Base-by-base conservation (phyloP, 2,797 vertebrate genomes). In the Pipistrellus pygmaeus region DNA sequence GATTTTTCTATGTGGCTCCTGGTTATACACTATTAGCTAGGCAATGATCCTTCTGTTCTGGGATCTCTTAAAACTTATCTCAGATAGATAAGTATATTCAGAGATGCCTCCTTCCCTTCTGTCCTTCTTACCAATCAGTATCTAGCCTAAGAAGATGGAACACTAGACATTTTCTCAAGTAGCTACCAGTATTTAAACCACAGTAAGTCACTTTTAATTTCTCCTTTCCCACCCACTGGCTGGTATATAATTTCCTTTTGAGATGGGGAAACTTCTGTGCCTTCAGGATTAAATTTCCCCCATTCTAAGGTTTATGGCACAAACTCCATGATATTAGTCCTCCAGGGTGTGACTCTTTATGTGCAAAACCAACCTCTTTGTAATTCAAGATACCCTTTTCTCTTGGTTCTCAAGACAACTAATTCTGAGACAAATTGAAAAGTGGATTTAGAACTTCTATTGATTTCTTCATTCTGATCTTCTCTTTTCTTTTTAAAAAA, bases 401-500 rank as follows among this genome's bases (percentile, higher is more conserved):
- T 84, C 13, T 84, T 96, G 66, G 25, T 41, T 95, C 92, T 91
- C 30, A 90, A 72, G 76, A 35, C 38, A 89, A 69, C 25, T 75
- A 55, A 23, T 5, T 93, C 57, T 25, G 77, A 87, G 55, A 84
- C 23, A 75, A 71, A 41, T 23, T 75, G 53, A n/a, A 69, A 82
- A 83, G 32, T 38, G 77, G 30, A 7, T 25, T 90, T 23, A 35
- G 60, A 60, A 35, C 20, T 21, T 84, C 46, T 84, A 57, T 51
- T 87, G 38, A 88, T 23, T 46, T 82, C 13, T 78, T 75, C 10
- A 35, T 73, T 72, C 23, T 38, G 38, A 71, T 32, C 9, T 69
- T 84, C 30, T 53, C 15, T 92, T 72, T 86, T 86, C 55, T 6
- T 25, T 60, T 57, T 5, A 21, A 57, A 57, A 55, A 57, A 60